Conservation (phyloP, 1,140 invertebrate species). For the Galleria mellonella region DNA sequence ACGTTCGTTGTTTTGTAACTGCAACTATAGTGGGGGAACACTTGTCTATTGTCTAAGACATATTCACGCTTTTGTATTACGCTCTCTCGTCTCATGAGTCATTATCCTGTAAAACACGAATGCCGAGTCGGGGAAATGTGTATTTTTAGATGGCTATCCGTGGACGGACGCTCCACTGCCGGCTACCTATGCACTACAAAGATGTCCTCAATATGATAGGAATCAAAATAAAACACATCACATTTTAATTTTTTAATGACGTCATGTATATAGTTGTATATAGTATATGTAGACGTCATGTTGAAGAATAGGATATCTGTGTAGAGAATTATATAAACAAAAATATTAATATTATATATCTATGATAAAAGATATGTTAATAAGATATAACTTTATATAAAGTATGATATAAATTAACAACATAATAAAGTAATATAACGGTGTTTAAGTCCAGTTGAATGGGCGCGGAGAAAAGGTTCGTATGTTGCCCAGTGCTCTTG, state of each 20-base stretch:
- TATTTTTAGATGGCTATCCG: conserved; percentile 62
- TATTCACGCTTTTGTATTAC: conserved; percentile 41
- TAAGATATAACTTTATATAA: too few species aligned
- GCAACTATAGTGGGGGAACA: conserved; percentile 3
- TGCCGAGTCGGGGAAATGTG: conserved; percentile 58
- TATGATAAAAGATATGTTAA: too few species aligned
- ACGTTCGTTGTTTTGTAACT: neutral
- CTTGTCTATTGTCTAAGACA: conserved; percentile 37
- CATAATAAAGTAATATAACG: conserved; percentile 8
- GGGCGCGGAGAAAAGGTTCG: neutral
- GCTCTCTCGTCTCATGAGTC: conserved; percentile 48
- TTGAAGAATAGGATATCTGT: too few species aligned
- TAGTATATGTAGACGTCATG: too few species aligned
- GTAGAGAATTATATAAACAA: neutral
- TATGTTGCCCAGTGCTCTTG: neutral
- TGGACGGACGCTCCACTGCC: conserved; percentile 28
- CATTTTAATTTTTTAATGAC: too few species aligned
- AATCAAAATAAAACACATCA: conserved; percentile 3
- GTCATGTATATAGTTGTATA: too few species aligned
- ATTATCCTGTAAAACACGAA: conserved; percentile 65
- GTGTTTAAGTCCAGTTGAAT: conserved; percentile 8
- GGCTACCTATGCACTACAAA: conserved; percentile 24
- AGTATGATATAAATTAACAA: too few species aligned
- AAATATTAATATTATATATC: too few species aligned
- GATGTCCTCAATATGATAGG: conserved; percentile 8